phyloP scores from a whole-genome alignment of 2,113 vertebrate genomes.

The Rhizomys pruinosus region DNA sequence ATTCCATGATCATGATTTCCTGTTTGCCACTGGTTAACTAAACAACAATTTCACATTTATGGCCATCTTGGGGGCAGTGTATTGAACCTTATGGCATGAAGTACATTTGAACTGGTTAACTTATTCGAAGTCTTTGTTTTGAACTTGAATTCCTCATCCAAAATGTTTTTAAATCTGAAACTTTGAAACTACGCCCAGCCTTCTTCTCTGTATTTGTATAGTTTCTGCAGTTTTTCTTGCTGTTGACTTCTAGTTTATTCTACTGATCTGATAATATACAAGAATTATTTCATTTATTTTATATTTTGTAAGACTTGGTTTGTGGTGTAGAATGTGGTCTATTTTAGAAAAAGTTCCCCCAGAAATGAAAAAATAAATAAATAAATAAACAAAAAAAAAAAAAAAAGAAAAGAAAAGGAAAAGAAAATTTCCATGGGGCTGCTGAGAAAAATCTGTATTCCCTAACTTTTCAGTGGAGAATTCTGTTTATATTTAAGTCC shows the following conservation, averaged over 20 bases:
- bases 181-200: too few relatives aligned
- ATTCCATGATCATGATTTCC: background rate
- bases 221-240: background rate
- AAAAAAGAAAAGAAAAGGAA: too few relatives aligned
- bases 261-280: background rate
- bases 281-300: background rate
- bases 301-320: background rate
- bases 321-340: background rate
- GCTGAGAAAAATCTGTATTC: background rate
- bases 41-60: background rate
- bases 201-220: background rate
- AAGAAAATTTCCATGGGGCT: too few relatives aligned
- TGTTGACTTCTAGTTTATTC: background rate
- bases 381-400: too few relatives aligned
- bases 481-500: background rate
- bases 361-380: too few relatives aligned
- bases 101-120: background rate
- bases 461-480: background rate
- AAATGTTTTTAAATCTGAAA: background rate
- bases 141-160: background rate
- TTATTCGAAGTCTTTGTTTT: background rate
- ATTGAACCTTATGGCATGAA: background rate
- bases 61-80: background rate
- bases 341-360: background rate
- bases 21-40: background rate